Evolutionary conservation across 2,888 invertebrate genomes (phyloP).

Genomic region (Scaptomyza cyrtandrae): DNA sequence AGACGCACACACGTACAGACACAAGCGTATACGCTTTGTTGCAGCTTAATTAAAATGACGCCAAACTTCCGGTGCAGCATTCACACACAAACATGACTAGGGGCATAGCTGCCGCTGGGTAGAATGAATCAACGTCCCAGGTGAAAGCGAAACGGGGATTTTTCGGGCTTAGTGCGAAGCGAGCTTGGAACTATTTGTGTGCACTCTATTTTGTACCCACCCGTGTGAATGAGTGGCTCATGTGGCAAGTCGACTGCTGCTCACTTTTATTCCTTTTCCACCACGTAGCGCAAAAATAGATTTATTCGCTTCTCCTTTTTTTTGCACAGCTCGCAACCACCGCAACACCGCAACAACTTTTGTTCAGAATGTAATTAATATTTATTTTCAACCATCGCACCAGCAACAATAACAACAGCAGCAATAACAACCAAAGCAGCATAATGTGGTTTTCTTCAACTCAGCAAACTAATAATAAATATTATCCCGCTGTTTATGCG

Average conservation of each 20-base stretch:
- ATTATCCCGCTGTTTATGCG: constrained; percentile 33
- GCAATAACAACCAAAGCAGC: constrained; percentile 1
- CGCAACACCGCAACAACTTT: constrained; percentile 50
- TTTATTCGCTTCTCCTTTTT: constrained; percentile 2
- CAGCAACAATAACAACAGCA: constrained; percentile 12
- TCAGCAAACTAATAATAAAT: constrained; percentile 59
- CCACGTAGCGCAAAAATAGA: constrained; percentile 23
- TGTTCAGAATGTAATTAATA: constrained; percentile 75
- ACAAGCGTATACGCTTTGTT: constrained; percentile 18
- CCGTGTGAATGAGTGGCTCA: constrained; percentile 14
- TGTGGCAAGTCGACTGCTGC: constrained; percentile 13
- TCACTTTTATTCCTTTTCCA: constrained; percentile 5
- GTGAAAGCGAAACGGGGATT: constrained; percentile 54
- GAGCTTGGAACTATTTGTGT: constrained; percentile 5
- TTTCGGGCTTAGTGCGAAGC: constrained; percentile 32
- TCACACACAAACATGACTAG: constrained; percentile 26
- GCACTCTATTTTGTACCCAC: constrained; percentile 12
- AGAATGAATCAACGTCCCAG: constrained; percentile 60
- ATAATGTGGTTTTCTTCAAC: constrained; percentile 37
- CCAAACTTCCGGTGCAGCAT: constrained; percentile 53
- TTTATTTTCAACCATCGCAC: constrained; percentile 59
- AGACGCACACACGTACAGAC: background rate
- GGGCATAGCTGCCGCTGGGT: constrained; percentile 37
- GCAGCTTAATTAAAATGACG: constrained; percentile 77
- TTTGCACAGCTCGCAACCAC: constrained; percentile 12